Evolutionary conservation across 2,888 invertebrate genomes (phyloP), one percentile per base, ranked within the genome.

Genomic region (Alitta virens): DNA sequence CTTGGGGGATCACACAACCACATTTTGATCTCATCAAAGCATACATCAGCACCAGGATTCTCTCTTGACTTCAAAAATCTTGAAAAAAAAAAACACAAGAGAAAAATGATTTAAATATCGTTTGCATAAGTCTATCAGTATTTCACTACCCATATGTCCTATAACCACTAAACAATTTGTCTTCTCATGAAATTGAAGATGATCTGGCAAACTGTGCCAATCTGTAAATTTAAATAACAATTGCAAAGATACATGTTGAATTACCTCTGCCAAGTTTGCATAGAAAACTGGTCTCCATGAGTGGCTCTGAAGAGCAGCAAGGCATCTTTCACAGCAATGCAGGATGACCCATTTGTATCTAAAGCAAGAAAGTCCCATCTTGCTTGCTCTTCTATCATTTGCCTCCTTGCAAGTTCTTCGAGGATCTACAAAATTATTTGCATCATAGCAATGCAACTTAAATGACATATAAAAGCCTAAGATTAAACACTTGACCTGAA

Each of bases 351-450:
- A 14, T 38, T 60, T 12, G 55, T 26, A 25, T 68, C 69, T 49
- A 69, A 43, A 5, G 60, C 69, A 43, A 63, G 60, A 65, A 78
- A 78, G 63, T 78, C 77, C 78, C 78, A 78, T 58, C 72, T 74
- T 3, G 73, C 74, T 53, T 75, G 71, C 52, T 76, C 74, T 40
- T 78, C 76, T 25, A 73, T 63, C 12, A 70, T 65, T 53, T 71
- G 66, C 21, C 76, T 58, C 23, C 77, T 64, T 42, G 74, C 72
- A 5, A 78, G 60, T 40, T 78, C 78, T 50, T 72, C 71, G 5
- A 78, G 64, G 16, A 64, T 60, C 63, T 62, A 25, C 2, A 25
- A 12, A 33, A 33, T 33, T 33, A 33, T 33, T 7, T 7, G 33
- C 5, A 33, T 33, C 23, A 54, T 2, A 46, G 46, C 5, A 46